phyloP scores from a whole-genome alignment of 2,113 vertebrate species.

The Prinia subflava region DNA sequence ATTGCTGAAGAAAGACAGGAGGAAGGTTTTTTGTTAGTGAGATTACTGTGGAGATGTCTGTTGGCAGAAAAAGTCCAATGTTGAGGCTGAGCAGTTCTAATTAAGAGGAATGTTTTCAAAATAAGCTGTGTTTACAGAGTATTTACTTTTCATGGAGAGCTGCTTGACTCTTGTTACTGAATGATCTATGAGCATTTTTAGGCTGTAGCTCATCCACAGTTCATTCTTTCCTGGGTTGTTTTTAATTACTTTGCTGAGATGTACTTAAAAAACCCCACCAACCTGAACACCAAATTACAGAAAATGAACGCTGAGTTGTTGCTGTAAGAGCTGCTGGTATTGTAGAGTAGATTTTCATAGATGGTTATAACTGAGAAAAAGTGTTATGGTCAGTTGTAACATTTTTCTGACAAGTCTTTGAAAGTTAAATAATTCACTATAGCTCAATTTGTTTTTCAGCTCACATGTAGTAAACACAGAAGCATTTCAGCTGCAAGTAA shows the following conservation, averaged over 20 bases:
- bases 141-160: not conserved
- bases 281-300: not conserved
- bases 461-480: not conserved
- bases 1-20: not conserved
- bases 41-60: not conserved
- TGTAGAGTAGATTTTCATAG: not conserved
- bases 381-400: not conserved
- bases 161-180: not conserved
- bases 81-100: not conserved
- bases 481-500: conserved; percentile 12
- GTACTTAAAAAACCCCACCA: not conserved
- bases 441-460: not conserved
- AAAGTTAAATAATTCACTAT: not conserved
- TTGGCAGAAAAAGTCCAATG: not conserved
- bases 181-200: not conserved
- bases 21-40: not conserved
- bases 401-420: not conserved
- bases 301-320: not conserved
- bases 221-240: not conserved
- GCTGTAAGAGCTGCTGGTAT: not conserved
- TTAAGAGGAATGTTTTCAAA: not conserved
- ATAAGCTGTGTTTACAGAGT: not conserved
- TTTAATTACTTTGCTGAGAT: not conserved
- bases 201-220: not conserved
- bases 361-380: not conserved